These are phyloP conservation scores for Calypte anna DNA, from an alignment of 2,113 vertebrate species.

Conservation along the genomic window DNA sequence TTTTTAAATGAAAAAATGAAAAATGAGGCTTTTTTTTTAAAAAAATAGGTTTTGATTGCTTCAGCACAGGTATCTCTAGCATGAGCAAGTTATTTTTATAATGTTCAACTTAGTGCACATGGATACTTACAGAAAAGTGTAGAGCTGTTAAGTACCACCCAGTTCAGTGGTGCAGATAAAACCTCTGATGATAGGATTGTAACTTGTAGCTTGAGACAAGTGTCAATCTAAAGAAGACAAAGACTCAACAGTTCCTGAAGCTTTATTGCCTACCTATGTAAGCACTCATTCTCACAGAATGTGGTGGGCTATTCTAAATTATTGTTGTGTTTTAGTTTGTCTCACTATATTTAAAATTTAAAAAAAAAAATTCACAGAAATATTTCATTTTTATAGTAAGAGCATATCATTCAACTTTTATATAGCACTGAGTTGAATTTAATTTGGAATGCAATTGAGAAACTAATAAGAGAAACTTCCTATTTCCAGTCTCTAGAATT, in stretches of 20 bases:
- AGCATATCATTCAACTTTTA: background rate
- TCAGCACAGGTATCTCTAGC: background rate
- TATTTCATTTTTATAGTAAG: background rate
- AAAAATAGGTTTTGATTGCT: background rate
- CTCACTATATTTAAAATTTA: background rate
- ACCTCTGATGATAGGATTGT: background rate
- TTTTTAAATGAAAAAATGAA: too few species aligned
- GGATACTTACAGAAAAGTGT: background rate
- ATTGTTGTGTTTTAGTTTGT: background rate
- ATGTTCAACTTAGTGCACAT: background rate
- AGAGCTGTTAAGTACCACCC: background rate
- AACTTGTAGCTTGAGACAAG: background rate
- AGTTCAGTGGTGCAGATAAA: background rate
- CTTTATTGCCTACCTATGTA: background rate
- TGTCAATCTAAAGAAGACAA: background rate
- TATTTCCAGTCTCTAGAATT: background rate
- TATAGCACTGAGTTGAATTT: background rate
- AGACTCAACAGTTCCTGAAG: background rate
- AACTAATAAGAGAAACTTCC: background rate
- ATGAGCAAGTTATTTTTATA: background rate
- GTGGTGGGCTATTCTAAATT: background rate
- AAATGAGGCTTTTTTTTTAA: too few species aligned
- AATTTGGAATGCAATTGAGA: background rate
- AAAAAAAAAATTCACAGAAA: too few species aligned
- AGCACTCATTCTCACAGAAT: background rate